Percentiles rank a stretch among this genome's conserved stretches.
These are phyloP conservation scores for Oxygymnocypris stewartii DNA, from an alignment of 2,113 vertebrate genomes.

Conservation along the genomic window DNA sequence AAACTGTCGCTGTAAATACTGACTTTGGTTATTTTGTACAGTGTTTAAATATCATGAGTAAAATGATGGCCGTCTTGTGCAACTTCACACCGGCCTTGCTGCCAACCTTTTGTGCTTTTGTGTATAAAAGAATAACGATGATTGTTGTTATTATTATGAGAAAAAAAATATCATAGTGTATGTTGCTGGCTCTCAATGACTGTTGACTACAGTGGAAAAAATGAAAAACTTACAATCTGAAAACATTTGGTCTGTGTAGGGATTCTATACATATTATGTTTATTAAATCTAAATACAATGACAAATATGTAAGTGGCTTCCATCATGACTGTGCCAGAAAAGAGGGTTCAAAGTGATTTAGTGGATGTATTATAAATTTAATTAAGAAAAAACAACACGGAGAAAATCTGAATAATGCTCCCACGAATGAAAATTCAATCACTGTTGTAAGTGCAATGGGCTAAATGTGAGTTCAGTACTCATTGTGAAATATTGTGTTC, in stretches of 20 bases:
- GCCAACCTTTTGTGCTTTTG: conserved; percentile 80
- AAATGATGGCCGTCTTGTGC: conserved; percentile 75
- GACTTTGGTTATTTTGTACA: conserved; percentile 80
- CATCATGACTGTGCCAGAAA: conserved; percentile 63
- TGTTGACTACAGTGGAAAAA: conserved; percentile 74
- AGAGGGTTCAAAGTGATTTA: conserved; percentile 61
- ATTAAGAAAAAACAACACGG: conserved; percentile 42
- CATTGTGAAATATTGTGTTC: conserved; percentile 94
- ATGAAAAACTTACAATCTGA: conserved; percentile 65
- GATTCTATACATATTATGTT: conserved; percentile 77
- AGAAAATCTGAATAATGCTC: conserved; percentile 65
- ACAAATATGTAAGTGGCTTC: conserved; percentile 64
- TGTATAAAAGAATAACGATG: conserved; percentile 77
- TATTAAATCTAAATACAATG: conserved; percentile 60
- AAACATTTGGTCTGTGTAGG: conserved; percentile 73
- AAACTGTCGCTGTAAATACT: conserved; percentile 88
- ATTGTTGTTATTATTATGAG: conserved; percentile 69
- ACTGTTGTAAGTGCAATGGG: conserved; percentile 90
- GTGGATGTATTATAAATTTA: conserved; percentile 59
- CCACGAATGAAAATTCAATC: conserved; percentile 70
- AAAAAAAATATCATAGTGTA: conserved; percentile 69
- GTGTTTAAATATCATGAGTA: conserved; percentile 78
- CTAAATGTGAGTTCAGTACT: conserved; percentile 89
- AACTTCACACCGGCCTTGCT: conserved; percentile 79
- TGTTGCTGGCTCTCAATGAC: conserved; percentile 76